Evolutionary conservation across 2,797 vertebrate species (phyloP).

Genomic region (Sardinella longiceps): DNA sequence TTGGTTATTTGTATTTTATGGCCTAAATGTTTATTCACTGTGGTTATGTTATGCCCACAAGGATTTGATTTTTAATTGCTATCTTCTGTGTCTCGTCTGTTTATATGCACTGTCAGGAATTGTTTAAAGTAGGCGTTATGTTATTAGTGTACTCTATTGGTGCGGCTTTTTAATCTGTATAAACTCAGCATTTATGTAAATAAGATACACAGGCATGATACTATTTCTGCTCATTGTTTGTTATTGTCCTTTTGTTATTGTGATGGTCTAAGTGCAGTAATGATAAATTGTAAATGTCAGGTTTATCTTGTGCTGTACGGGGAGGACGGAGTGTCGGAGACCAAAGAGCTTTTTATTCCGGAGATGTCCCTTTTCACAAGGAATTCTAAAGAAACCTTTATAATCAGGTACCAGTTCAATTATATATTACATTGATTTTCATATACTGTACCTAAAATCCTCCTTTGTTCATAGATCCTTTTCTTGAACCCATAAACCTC

Average conservation of each 20-base stretch:
- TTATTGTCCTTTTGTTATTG: not conserved
- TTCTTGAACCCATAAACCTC: not conserved
- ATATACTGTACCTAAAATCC: too few relatives aligned
- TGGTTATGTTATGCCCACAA: not conserved
- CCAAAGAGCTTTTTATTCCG: constrained; percentile 75
- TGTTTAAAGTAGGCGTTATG: not conserved
- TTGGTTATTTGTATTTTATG: constrained; percentile 5
- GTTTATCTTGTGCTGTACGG: constrained; percentile 75
- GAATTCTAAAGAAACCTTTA: constrained; percentile 81
- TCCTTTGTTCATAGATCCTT: too few relatives aligned
- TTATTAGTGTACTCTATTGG: not conserved
- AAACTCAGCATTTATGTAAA: not conserved
- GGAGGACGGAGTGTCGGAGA: constrained; percentile 74
- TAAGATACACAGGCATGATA: not conserved
- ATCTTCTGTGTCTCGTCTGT: not conserved
- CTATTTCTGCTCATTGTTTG: not conserved
- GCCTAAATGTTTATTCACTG: not conserved
- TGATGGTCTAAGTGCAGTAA: not conserved
- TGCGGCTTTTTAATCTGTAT: not conserved
- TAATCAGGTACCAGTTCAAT: constrained; percentile 75
- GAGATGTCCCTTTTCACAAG: constrained; percentile 75
- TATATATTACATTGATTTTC: not conserved
- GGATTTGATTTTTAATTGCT: not conserved
- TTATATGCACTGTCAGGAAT: not conserved
- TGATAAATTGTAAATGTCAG: constrained; percentile 10